These are phyloP conservation scores for Dichetophora obliterata DNA, from an alignment of 2,888 invertebrate species.

Conservation along the genomic window DNA sequence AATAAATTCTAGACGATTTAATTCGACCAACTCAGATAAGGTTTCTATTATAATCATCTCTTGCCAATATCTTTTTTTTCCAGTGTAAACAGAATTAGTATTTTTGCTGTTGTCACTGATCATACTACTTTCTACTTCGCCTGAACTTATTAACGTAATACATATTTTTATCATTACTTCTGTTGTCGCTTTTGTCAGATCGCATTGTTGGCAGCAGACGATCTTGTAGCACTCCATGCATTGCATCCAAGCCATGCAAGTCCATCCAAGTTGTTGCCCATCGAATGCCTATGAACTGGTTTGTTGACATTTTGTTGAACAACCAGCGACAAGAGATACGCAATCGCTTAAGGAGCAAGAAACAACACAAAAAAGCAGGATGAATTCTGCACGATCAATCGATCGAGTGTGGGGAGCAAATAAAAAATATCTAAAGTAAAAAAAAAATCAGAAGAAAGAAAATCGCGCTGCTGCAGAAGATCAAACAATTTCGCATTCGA, in stretches of 20 bases:
- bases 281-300: slow-evolving; percentile 14
- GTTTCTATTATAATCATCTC: too few species aligned
- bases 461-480: slow-evolving; percentile 18
- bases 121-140: not conserved
- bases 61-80: not conserved
- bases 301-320: slow-evolving; percentile 34
- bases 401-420: not conserved
- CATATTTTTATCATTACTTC: slow-evolving; percentile 28
- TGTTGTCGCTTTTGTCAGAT: slow-evolving; percentile 29
- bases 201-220: slow-evolving; percentile 14
- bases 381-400: not conserved
- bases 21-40: too few species aligned
- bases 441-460: not conserved
- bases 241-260: not conserved
- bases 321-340: not conserved
- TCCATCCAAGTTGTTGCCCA: not conserved
- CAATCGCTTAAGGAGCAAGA: slow-evolving; percentile 4
- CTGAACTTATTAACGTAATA: slow-evolving; percentile 29
- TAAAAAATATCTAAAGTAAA: not conserved
- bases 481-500: slow-evolving; percentile 39
- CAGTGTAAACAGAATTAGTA: not conserved
- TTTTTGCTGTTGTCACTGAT: not conserved
- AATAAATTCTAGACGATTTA: too few species aligned
- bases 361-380: not conserved
- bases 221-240: not conserved